Conservation (phyloP, 2,113 vertebrate genomes). For the Oplegnathus fasciatus region DNA sequence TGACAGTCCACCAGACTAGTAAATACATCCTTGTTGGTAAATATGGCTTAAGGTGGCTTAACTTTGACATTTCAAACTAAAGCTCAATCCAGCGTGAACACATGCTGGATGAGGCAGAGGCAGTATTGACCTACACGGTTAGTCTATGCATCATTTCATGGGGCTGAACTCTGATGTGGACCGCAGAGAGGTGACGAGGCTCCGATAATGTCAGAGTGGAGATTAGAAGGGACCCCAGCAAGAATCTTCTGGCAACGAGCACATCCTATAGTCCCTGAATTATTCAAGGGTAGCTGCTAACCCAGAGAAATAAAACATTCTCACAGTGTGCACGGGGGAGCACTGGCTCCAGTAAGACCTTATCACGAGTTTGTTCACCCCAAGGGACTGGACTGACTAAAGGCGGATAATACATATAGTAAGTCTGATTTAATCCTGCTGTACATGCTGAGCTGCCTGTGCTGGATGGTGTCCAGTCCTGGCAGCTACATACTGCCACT, state of each 20-base stretch:
- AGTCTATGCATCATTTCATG: constrained; percentile 11
- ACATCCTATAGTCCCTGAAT: constrained; percentile 63
- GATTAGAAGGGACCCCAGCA: not conserved
- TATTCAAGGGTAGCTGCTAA: constrained; percentile 69
- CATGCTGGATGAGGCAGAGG: constrained; percentile 17
- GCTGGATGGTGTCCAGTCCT: not conserved
- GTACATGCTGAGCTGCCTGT: not conserved
- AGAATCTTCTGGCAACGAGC: constrained; percentile 22
- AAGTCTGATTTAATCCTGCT: constrained; percentile 3
- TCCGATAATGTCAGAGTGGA: constrained; percentile 31
- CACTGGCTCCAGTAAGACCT: constrained; percentile 33
- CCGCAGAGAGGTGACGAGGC: not conserved
- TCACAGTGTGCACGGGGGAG: constrained; percentile 15
- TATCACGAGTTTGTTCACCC: constrained; percentile 24
- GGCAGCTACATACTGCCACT: not conserved
- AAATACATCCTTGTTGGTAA: not conserved
- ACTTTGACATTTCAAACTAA: constrained; percentile 44
- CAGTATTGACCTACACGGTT: constrained; percentile 11
- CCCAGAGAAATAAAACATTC: constrained; percentile 54
- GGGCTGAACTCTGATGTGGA: constrained; percentile 1
- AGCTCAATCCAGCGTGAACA: constrained; percentile 38
- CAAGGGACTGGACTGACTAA: constrained; percentile 1
- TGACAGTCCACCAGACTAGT: not conserved
- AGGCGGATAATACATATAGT: not conserved
- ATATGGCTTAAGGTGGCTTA: not conserved